Base-by-base conservation (phyloP, 2,113 vertebrate species). In the Smithornis capensis region DNA sequence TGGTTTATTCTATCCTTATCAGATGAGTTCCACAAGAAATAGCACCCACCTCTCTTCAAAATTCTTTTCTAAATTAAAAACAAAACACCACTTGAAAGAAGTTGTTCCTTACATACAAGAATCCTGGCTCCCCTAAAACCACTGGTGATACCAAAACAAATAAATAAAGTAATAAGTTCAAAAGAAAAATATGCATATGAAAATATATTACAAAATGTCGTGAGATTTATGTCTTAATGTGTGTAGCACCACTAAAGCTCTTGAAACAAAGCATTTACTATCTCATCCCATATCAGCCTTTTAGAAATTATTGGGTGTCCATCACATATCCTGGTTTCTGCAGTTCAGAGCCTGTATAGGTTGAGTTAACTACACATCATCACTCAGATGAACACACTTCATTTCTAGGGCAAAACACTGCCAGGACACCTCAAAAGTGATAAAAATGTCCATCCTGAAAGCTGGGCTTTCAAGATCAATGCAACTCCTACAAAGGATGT, bases 111-210 rank as follows among this genome's bases (percentile, higher is more conserved):
- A 77, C 7, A 74, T 28, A 37, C 42, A 90, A 52, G 71, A 93
- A 83, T 64, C 68, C 44, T 49, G 52, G 56, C 87, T 95, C 79
- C 64, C 80, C 47, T 90, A 75, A 94, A 96, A 81, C 64, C 50
- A 74, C 47, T 8, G 18, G 8, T 24, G 40, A 83, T 40, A 81
- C 24, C 24, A 59, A 88, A 87, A 82, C n/a, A 70, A 80, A 82
- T 4, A 81, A 70, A 68, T 13, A 73, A 16, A 70, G 28, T 59
- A 52, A 64, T 10, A 57, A 57, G 52, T 70, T 88, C 68, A 86
- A 83, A 75, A 83, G 68, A 74, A 77, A 90, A 89, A 83, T 13
- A 47, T 31, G 21, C 31, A 56, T 67, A 78, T 63, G 71, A 70
- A 94, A 88, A 90, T 83, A 25, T 6, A 75, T 38, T 49, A 63